Percentiles rank a stretch among this genome's conserved stretches.
These are phyloP conservation scores for Gnathonemus echidnorhynchus DNA, from an alignment of 2,113 vertebrate species.

Conservation along the genomic window DNA sequence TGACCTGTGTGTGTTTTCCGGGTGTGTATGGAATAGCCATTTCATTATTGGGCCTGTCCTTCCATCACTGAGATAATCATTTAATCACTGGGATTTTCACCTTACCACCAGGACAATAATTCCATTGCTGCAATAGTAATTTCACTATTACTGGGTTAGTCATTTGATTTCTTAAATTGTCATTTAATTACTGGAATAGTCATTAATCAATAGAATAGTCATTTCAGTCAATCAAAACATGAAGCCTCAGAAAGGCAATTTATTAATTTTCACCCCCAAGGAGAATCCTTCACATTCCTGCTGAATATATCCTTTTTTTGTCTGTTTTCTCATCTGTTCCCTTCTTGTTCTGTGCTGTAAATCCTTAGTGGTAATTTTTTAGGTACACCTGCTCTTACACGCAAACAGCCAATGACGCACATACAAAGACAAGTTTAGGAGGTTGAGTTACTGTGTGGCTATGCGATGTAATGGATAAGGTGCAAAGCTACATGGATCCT, in stretches of 20 bases:
- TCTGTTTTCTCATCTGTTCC: slow-evolving; percentile 45
- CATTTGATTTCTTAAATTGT: not conserved
- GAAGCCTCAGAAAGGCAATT: not conserved
- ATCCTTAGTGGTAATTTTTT: not conserved
- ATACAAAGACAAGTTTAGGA: not conserved
- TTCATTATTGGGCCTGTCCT: not conserved
- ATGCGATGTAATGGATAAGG: not conserved
- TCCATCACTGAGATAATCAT: not conserved
- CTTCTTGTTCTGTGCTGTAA: slow-evolving; percentile 17
- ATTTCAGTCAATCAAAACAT: not conserved
- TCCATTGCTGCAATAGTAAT: not conserved
- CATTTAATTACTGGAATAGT: slow-evolving; percentile 1
- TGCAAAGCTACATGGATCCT: not conserved
- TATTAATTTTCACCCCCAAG: slow-evolving; percentile 32
- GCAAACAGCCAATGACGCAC: not conserved
- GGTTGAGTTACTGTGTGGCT: not conserved
- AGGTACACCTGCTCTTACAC: not conserved
- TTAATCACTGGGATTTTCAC: not conserved
- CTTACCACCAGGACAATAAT: not conserved
- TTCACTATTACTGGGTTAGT: not conserved
- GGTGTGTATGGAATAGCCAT: not conserved
- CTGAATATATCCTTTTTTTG: slow-evolving; percentile 42
- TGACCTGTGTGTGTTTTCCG: not conserved
- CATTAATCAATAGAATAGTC: not conserved
- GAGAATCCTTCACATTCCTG: not conserved